Conservation (phyloP, 2,888 invertebrate species). For the Xestia ashworthii region DNA sequence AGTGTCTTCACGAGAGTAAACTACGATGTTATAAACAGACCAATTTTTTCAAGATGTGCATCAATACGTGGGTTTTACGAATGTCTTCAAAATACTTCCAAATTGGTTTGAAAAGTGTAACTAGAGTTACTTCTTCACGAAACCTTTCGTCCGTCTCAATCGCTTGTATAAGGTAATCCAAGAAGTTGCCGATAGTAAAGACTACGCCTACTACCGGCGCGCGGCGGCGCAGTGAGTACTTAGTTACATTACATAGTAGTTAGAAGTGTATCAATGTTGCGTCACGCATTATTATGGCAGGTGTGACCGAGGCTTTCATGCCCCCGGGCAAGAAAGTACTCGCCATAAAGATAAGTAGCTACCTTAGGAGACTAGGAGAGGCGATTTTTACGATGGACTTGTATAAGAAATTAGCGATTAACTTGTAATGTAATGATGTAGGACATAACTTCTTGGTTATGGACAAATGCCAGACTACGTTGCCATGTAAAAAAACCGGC, state of each 20-base stretch:
- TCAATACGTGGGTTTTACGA: not conserved
- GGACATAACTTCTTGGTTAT: not conserved
- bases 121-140: not conserved
- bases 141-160: not conserved
- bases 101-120: not conserved
- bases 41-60: not conserved
- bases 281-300: constrained; percentile 35
- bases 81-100: not conserved
- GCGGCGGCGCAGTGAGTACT: constrained; percentile 19
- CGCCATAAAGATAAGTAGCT: constrained; percentile 21
- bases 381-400: not conserved
- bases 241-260: constrained; percentile 2
- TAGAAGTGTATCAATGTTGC: constrained; percentile 34
- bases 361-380: not conserved
- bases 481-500: not conserved
- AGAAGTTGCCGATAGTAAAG: constrained; percentile 6
- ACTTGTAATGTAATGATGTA: not conserved
- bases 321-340: constrained; percentile 54
- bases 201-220: constrained; percentile 11
- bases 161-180: not conserved
- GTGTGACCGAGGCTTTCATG: constrained; percentile 55
- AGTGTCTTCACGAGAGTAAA: too few relatives aligned
- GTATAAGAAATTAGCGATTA: constrained; percentile 2
- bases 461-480: not conserved
- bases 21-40: not conserved